Evolutionary conservation across 2,797 vertebrate genomes (phyloP).

Genomic region (Eutrigla gurnardus): DNA sequence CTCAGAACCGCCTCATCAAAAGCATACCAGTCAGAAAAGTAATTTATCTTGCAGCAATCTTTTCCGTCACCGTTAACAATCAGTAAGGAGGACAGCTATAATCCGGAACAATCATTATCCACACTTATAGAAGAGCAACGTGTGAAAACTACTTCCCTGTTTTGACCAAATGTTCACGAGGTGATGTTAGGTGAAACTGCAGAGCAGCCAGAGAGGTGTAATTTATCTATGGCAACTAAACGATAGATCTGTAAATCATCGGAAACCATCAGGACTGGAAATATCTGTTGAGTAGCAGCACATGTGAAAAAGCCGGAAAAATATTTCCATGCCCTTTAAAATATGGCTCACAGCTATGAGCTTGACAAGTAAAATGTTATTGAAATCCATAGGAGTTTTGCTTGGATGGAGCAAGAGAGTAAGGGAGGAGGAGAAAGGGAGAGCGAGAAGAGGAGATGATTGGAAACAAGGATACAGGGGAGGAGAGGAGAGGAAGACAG

Average conservation of each 20-base stretch:
- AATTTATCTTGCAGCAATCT: slow-evolving; percentile 65
- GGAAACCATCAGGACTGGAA: slow-evolving; percentile 56
- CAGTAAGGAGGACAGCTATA: slow-evolving; percentile 38
- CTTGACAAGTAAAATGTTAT: slow-evolving; percentile 10
- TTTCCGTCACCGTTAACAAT: slow-evolving; percentile 39
- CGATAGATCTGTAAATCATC: slow-evolving; percentile 43
- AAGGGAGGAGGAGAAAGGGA: not conserved
- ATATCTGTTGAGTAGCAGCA: slow-evolving; percentile 45
- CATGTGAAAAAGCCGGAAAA: slow-evolving; percentile 32
- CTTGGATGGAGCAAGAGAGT: slow-evolving; percentile 27
- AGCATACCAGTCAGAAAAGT: slow-evolving; percentile 70
- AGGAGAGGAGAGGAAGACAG: not conserved
- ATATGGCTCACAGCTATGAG: slow-evolving; percentile 31
- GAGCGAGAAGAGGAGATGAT: not conserved
- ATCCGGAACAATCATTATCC: slow-evolving; percentile 59
- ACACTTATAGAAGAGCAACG: slow-evolving; percentile 58
- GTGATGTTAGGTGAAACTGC: slow-evolving; percentile 28
- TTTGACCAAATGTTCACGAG: slow-evolving; percentile 38
- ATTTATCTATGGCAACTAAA: slow-evolving; percentile 40
- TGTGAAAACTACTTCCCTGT: slow-evolving; percentile 50
- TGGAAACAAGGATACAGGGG: not conserved
- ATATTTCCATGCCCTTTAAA: slow-evolving; percentile 47
- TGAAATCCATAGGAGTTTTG: slow-evolving; percentile 34
- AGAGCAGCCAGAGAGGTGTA: slow-evolving; percentile 25
- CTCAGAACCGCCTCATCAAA: slow-evolving; percentile 65